Base-by-base conservation (phyloP, 92 coral and sea anemone species). In the Isaurus tuberculatus region DNA sequence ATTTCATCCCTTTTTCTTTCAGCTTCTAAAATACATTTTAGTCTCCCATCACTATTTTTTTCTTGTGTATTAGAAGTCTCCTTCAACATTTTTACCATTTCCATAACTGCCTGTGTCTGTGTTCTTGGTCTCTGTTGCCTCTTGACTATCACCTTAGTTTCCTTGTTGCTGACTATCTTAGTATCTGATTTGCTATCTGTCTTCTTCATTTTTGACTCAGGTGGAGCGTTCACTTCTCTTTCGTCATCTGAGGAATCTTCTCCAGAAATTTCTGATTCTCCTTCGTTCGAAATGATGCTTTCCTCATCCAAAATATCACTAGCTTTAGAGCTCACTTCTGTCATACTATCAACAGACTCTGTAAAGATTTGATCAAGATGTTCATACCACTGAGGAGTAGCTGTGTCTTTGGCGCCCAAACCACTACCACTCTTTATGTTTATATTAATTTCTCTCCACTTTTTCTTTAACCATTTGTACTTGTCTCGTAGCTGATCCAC, bases 1-100 rank as follows among this genome's bases (percentile, higher is more conserved):
- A 83, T 83, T 70, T 83, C 65, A 83, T 83, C 86, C 86, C 80
- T 69, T 58, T 70, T 83, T 70, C 80, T 70, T 55, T 78, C 83
- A 23, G 69, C 83, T 46, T 78, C 86, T 68, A 68, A 51, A 31
- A 81, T 66, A 5, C 23, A 36, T 34, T 23, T 40, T 28, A 68
- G 33, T 33, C 80, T 43, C 63, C 44, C 37, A 30, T 81, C 86
- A 29, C 37, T 34, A 81, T 15, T 69, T 36, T 29, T 81, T 51
- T 77, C 70, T 31, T 77, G 65, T 14, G 13, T 9, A 77, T 25
- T 28, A 46, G 67, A 20, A 77, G 64, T 31, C 67, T 77, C 67
- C 28, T 80, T 60, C 34, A 80, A 16, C n/a, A 30, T 29, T 30
- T 30, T 63, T 25, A 80, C 55, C 84, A 25, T 80, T 63, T 80